phyloP scores from a whole-genome alignment of 2,797 vertebrate species.

The Phrynocephalus vlangalii region DNA sequence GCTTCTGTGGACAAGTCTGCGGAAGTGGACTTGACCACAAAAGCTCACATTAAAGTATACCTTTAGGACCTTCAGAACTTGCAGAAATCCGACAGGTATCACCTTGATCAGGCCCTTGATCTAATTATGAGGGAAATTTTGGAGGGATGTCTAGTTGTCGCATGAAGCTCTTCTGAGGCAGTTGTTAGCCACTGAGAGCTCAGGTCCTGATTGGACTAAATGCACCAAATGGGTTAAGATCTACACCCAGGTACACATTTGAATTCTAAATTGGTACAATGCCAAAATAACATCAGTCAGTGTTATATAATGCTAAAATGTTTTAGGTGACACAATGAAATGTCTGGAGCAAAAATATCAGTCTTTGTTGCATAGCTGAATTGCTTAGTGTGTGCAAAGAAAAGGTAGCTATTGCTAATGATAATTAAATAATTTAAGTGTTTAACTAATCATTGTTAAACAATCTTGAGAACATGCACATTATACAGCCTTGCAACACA shows the following conservation, averaged over 20 bases:
- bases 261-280: not conserved
- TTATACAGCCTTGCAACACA: not conserved
- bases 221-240: not conserved
- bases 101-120: not conserved
- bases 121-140: not conserved
- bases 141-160: not conserved
- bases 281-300: slow-evolving; percentile 8
- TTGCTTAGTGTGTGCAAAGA: not conserved
- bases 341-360: not conserved
- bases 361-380: not conserved
- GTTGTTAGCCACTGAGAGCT: not conserved
- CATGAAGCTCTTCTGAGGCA: not conserved
- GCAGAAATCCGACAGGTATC: not conserved
- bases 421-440: slow-evolving; percentile 4
- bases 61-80: not conserved
- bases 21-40: too few species aligned
- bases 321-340: slow-evolving; percentile 3
- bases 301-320: slow-evolving; percentile 10
- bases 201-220: not conserved
- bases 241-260: not conserved
- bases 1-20: too few species aligned
- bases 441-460: slow-evolving; percentile 2
- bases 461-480: not conserved
- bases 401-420: not conserved
- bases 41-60: too few species aligned